Evolutionary conservation across 2,797 vertebrate genomes (phyloP).

Genomic region (Takifugu ocellatus): DNA sequence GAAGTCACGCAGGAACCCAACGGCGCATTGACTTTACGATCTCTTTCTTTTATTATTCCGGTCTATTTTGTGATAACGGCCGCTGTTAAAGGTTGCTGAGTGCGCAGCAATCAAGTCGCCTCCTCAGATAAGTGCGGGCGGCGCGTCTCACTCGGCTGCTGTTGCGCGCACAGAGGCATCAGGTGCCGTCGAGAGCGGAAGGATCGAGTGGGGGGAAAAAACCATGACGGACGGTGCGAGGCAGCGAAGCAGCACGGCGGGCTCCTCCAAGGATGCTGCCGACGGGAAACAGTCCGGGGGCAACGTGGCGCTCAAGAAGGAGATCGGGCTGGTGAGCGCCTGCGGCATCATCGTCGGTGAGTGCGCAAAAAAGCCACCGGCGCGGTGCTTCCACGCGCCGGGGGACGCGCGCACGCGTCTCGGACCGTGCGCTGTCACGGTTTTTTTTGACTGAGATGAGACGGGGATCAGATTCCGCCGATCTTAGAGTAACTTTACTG

Average conservation of each 20-base stretch:
- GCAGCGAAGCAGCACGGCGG: slow-evolving; percentile 74
- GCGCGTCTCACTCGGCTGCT: slow-evolving; percentile 10
- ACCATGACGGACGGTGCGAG: slow-evolving; percentile 84
- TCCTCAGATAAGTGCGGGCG: slow-evolving; percentile 21
- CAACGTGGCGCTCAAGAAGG: slow-evolving; percentile 88
- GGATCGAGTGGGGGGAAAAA: background rate
- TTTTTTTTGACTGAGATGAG: background rate
- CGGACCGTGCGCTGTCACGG: background rate
- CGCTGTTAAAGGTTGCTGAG: slow-evolving; percentile 21
- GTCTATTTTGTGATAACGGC: background rate
- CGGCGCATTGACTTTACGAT: no score
- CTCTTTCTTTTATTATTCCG: background rate
- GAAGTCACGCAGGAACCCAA: no score
- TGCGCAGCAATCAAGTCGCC: slow-evolving; percentile 18
- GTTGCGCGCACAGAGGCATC: slow-evolving; percentile 18
- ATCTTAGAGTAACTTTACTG: background rate
- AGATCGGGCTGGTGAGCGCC: slow-evolving; percentile 89
- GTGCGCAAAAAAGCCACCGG: slow-evolving; percentile 32
- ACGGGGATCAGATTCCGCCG: slow-evolving; percentile 12
- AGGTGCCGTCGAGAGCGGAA: slow-evolving; percentile 4
- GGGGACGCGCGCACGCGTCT: background rate
- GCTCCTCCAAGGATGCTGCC: slow-evolving; percentile 59
- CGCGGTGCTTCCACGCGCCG: no score
- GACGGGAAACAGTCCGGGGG: slow-evolving; percentile 53
- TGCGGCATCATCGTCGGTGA: slow-evolving; percentile 94